Base-by-base conservation (phyloP, 1,140 invertebrate species). In the Hycleus cichorii region DNA sequence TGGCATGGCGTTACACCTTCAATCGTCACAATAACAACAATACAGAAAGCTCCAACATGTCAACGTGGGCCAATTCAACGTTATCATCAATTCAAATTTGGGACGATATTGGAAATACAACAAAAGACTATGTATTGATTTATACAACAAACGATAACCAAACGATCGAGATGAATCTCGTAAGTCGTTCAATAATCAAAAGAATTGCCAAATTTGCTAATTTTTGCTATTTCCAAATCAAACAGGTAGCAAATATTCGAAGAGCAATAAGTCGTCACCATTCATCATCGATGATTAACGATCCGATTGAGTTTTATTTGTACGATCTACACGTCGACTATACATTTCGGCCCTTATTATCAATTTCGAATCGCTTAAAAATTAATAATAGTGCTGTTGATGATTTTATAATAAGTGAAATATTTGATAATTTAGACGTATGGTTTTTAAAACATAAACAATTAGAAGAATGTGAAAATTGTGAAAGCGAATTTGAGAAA, bases 361-460 rank as follows among this genome's bases (percentile, higher is more conserved):
- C 4, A 32, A 7, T 32, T 7, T 32, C 32, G 32, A 32, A 32
- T 32, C 32, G 32, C 1, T 32, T 32, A 32, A 32, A 32, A 5
- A 7, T 2, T 32, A 7, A 5, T 32, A 32, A 32, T 32, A 32
- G 7, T 32, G 7, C 0, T 32, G 32, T 32, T 32, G 32, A 32
- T 4, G 7, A 32, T 32, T 32, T 32, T 32, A 7, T 32, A 7
- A 32, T 32, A 32, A 32, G 32, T 32, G 7, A 32, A 5, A 7
- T 32, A 7, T 32, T 32, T 25, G 60, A 58, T 24, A 72, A 71
- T 60, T 60, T 72, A 43, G 69, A 71, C 5, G 66, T 69, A 56
- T 74, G 72, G 72, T 57, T 54, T n/a, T 24, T 64, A 4, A 71
- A 70, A 58, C 71, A 74, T 58, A 63, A 60, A 52, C 65, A 65